Evolutionary conservation across 2,888 invertebrate species (phyloP).

Genomic region (Amiota minor): DNA sequence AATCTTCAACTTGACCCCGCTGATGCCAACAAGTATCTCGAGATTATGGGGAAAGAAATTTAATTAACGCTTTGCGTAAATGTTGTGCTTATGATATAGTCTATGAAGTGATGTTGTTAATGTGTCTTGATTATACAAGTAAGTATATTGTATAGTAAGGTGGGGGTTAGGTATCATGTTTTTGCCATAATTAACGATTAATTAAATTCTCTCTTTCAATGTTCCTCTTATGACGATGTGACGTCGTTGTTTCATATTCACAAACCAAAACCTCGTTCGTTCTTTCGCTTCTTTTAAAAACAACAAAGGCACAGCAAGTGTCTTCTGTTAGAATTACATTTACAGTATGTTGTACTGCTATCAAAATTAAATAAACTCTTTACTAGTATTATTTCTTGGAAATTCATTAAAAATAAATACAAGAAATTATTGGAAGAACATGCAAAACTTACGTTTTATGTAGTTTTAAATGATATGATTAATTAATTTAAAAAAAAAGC

Average conservation of each 20-base stretch:
- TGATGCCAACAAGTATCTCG: no score
- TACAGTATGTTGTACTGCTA: no score
- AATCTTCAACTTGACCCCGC: no score
- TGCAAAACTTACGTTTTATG: no score
- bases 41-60: constrained; percentile 48
- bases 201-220: constrained; percentile 53
- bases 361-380: no score
- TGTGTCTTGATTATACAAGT: neutral
- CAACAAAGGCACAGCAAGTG: constrained; percentile 8
- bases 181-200: constrained; percentile 62
- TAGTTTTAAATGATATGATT: no score
- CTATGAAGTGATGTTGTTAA: neutral
- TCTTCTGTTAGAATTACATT: neutral
- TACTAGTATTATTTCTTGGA: no score
- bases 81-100: constrained; percentile 48
- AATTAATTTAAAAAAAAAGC: no score
- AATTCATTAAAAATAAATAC: no score
- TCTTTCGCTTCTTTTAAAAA: neutral
- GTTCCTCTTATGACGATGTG: constrained; percentile 1
- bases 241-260: neutral
- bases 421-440: no score
- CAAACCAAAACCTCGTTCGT: neutral
- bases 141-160: neutral
- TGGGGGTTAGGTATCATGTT: constrained; percentile 42
- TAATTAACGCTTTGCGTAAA: constrained; percentile 66